phyloP scores from a whole-genome alignment of 2,888 invertebrate species.

The Raillietiella orientalis region DNA sequence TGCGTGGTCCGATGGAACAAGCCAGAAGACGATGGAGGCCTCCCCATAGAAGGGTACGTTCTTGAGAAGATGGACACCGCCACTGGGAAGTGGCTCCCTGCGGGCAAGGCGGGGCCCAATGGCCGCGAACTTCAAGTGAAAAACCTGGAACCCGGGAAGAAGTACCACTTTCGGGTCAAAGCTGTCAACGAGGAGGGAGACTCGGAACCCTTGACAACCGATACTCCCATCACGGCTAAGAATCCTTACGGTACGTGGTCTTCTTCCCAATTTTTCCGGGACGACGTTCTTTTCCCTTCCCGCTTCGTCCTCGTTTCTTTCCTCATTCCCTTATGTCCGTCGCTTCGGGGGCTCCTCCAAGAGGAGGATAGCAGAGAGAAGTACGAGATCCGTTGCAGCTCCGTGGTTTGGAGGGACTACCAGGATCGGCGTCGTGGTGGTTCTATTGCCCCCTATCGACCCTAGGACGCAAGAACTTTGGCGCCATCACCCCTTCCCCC shows the following conservation, averaged over 20 bases:
- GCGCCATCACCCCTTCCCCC: no score
- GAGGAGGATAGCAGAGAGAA: no score
- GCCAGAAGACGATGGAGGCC: slow-evolving; percentile 81
- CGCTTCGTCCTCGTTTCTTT: no score
- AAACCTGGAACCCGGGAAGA: slow-evolving; percentile 72
- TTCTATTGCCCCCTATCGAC: no score
- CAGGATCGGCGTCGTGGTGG: no score
- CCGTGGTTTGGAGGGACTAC: no score
- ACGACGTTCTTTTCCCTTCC: slow-evolving; percentile 11
- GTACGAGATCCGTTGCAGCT: no score
- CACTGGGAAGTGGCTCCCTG: slow-evolving; percentile 61
- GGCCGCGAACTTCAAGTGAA: slow-evolving; percentile 48
- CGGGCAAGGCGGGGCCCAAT: no score
- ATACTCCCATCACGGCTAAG: slow-evolving; percentile 62
- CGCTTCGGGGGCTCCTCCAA: no score
- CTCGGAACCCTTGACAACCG: slow-evolving; percentile 74
- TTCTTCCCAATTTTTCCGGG: no score
- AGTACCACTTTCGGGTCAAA: slow-evolving; percentile 89
- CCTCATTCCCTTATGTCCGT: no score
- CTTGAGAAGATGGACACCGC: slow-evolving; percentile 79
- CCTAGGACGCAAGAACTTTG: no score
- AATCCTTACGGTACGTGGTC: slow-evolving; percentile 52
- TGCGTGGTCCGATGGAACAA: slow-evolving; percentile 78
- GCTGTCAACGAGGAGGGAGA: slow-evolving; percentile 91
- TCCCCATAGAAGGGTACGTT: slow-evolving; percentile 59